Percentiles rank a stretch among this genome's conserved stretches.
Evolutionary conservation across 2,888 invertebrate species (phyloP).

Genomic region (Himalopsyche kuldschensis): DNA sequence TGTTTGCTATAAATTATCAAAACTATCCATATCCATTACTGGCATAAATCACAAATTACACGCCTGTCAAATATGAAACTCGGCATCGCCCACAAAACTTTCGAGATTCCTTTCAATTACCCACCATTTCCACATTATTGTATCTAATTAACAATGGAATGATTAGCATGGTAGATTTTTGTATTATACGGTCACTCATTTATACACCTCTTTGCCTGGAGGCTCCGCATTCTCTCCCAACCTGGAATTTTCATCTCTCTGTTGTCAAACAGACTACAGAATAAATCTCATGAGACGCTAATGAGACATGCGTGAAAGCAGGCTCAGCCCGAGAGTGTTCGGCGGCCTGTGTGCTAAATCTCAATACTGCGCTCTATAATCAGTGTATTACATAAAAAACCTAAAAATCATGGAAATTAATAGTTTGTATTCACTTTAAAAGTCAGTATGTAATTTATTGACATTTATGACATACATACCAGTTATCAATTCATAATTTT

Average conservation of each 20-base stretch:
- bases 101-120: neutral
- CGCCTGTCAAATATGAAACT: neutral
- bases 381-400: too few relatives aligned
- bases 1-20: neutral
- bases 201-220: neutral
- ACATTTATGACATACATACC: too few relatives aligned
- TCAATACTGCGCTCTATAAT: too few relatives aligned
- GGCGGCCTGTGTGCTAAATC: too few relatives aligned
- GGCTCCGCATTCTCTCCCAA: neutral
- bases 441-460: too few relatives aligned
- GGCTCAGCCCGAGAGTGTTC: neutral
- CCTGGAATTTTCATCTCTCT: neutral
- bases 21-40: neutral
- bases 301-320: neutral
- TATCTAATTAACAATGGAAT: neutral
- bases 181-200: neutral
- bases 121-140: neutral
- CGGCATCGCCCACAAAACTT: neutral
- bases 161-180: neutral
- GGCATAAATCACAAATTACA: neutral
- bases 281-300: slow-evolving; percentile 3
- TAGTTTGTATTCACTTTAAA: too few relatives aligned
- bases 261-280: neutral
- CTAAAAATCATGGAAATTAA: too few relatives aligned
- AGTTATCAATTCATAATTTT: too few relatives aligned